These are phyloP conservation scores for Nesidiocoris tenuis DNA, from an alignment of 2,888 invertebrate genomes.

Conservation along the genomic window DNA sequence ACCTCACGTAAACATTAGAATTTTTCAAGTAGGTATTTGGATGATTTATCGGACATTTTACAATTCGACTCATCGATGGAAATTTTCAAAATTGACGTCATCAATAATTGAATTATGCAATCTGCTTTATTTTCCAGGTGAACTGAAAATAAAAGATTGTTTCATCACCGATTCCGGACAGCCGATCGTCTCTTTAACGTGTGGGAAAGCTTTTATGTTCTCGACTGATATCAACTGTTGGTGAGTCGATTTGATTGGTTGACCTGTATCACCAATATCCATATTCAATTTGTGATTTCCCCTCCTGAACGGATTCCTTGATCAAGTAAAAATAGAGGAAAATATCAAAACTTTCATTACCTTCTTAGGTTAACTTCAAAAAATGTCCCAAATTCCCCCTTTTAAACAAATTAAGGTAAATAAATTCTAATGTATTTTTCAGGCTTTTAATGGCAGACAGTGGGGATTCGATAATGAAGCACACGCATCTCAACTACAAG, in stretches of 20 bases:
- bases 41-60: no score
- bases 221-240: slow-evolving; percentile 72
- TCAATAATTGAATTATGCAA: background rate
- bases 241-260: slow-evolving; percentile 62
- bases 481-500: slow-evolving; percentile 53
- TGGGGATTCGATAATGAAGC: slow-evolving; percentile 57
- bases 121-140: slow-evolving; percentile 52
- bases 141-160: slow-evolving; percentile 62
- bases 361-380: no score
- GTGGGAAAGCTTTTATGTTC: slow-evolving; percentile 82
- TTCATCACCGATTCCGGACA: slow-evolving; percentile 68
- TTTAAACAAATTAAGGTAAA: no score
- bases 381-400: no score
- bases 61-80: background rate
- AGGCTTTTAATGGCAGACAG: slow-evolving; percentile 60
- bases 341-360: no score
- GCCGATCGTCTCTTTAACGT: slow-evolving; percentile 80
- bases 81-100: background rate
- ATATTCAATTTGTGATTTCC: no score
- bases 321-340: no score
- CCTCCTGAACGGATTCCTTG: no score
- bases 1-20: no score
- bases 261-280: no score
- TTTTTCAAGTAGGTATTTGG: no score
- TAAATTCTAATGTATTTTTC: no score